phyloP scores from a whole-genome alignment of 1,140 invertebrate genomes.

The Chironomus tepperi region DNA sequence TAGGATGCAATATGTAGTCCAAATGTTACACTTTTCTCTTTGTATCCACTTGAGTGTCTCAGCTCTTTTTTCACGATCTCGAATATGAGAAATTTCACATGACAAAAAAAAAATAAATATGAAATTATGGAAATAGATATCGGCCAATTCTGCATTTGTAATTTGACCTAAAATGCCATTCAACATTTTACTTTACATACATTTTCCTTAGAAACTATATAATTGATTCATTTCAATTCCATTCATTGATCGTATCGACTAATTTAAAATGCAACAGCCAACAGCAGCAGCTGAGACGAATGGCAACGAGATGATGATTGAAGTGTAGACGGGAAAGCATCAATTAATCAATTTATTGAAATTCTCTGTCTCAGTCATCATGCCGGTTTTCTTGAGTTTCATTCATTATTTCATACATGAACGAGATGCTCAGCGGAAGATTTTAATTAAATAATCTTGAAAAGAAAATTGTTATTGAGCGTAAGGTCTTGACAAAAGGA shows the following conservation, averaged over 20 bases:
- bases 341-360: constrained; percentile 15
- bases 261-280: background rate
- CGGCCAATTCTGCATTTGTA: constrained; percentile 4
- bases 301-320: background rate
- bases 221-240: background rate
- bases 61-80: background rate
- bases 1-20: constrained; percentile 21
- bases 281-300: background rate
- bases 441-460: background rate
- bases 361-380: background rate
- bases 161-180: background rate
- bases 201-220: too few species aligned
- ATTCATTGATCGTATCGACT: background rate
- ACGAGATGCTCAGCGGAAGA: background rate
- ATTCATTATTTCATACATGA: background rate
- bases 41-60: background rate
- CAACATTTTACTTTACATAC: too few species aligned
- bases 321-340: background rate
- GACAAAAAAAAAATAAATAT: background rate
- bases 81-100: background rate
- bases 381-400: too few species aligned
- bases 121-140: background rate
- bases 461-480: background rate
- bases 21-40: constrained; percentile 16
- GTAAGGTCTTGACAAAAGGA: too few species aligned